Evolutionary conservation across 1,140 invertebrate genomes (phyloP).

Genomic region (Alviniconcha marisindica): DNA sequence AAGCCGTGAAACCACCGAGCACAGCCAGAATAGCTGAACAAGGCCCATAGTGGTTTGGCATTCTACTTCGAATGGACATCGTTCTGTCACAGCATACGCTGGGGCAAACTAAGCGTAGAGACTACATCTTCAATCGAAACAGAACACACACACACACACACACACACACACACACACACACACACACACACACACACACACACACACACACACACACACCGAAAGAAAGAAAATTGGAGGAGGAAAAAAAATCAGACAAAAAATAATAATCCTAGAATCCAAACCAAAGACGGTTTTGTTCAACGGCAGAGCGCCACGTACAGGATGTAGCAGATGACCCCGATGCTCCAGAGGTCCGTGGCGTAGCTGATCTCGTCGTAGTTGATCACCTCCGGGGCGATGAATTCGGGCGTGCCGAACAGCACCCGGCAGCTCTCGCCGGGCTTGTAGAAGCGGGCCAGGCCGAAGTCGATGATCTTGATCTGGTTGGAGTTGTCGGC

Average conservation of each 20-base stretch:
- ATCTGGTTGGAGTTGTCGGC: slow-evolving; percentile 87
- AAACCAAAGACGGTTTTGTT: no score
- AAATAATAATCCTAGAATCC: no score
- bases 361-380: slow-evolving; percentile 90
- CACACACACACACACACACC: background rate
- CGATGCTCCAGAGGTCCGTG: slow-evolving; percentile 97
- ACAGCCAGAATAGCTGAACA: no score
- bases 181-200: background rate
- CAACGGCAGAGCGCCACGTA: no score
- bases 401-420: slow-evolving; percentile 96
- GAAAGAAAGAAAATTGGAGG: no score
- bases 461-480: slow-evolving; percentile 94
- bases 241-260: no score
- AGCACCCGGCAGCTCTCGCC: slow-evolving; percentile 84
- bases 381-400: slow-evolving; percentile 94
- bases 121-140: background rate
- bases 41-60: no score
- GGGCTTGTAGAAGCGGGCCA: slow-evolving; percentile 85
- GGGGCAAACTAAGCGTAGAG: no score
- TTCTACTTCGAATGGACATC: no score
- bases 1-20: no score
- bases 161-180: slow-evolving; percentile 5
- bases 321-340: slow-evolving; percentile 95
- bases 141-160: slow-evolving; percentile 4
- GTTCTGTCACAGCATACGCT: no score